Base-by-base conservation (phyloP, 2,113 vertebrate genomes). In the Gnathonemus echidnorhynchus region DNA sequence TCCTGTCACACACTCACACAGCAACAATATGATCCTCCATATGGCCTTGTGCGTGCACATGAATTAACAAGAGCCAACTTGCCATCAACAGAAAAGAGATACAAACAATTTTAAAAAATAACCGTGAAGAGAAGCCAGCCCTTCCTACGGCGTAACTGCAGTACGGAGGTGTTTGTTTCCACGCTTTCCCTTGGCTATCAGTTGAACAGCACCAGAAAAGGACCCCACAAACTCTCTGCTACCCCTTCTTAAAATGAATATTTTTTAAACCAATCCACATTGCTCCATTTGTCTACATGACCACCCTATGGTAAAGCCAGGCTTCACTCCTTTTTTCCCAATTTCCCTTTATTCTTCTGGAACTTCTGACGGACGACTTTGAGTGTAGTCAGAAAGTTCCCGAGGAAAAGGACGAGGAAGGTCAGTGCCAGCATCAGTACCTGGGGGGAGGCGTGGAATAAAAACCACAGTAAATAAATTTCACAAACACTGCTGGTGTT, bases 371-470 rank as follows among this genome's bases (percentile, higher is more conserved):
- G 97, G 89, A 99, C 98, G 3, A 99, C 98, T 94, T 98, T 98
- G 86, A 99, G 92, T 0, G 98, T 99, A 31, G 98, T 99, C 92
- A 99, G 97, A 90, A 98, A 98, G 83, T 99, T 99, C 86, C 98
- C 98, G 0, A 99, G 95, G 95, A 99, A 99, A 21, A 99, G 96
- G 90, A 99, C 90, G 11, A 99, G 97, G 94, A 99, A 99, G 0
- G 98, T 98, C 92, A 99, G 95, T 0, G 97, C 98, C 95, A 99
- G 90, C 94, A 99, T 98, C n/a, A 97, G 97, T 56, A 99, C 97
- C 98, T 99, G 93, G 93, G 11, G 66, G 35, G 15, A 19, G 74
- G 74, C 3, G 9, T 3, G 62, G n/a, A 13, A 46, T 56, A 90
- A n/a, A 89, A 5, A 58, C 27, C 24, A 35, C 53, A 91, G n/a